Conservation (phyloP, 2,113 vertebrate species). For the Pollachius pollachius region DNA sequence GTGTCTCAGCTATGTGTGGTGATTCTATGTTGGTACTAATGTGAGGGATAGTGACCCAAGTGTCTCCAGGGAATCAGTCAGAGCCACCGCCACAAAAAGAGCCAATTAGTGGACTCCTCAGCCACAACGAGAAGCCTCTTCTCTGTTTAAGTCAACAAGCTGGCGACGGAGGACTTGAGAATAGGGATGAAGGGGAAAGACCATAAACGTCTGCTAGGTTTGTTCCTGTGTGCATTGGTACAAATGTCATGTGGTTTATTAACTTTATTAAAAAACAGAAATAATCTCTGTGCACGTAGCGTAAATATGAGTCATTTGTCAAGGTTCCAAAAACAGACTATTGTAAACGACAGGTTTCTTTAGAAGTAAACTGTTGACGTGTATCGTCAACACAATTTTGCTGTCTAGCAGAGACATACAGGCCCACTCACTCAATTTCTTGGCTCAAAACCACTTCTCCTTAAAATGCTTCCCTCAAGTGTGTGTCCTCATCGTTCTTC, state of each 20-base stretch:
- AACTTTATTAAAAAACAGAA: neutral
- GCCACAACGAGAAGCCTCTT: slow-evolving; percentile 49
- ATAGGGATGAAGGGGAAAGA: slow-evolving; percentile 77
- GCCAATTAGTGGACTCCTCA: slow-evolving; percentile 70
- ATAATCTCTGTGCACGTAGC: neutral
- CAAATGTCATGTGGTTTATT: neutral
- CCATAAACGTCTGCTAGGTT: slow-evolving; percentile 78
- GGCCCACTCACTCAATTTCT: slow-evolving; percentile 26
- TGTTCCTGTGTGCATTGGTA: slow-evolving; percentile 31
- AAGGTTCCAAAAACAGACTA: too few species aligned
- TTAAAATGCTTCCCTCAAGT: slow-evolving; percentile 48
- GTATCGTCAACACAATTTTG: slow-evolving; percentile 23
- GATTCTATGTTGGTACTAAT: slow-evolving; percentile 62
- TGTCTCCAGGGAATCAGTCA: slow-evolving; percentile 75
- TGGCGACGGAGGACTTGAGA: slow-evolving; percentile 73
- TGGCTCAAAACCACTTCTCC: slow-evolving; percentile 39
- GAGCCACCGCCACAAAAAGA: slow-evolving; percentile 72
- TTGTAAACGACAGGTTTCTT: too few species aligned
- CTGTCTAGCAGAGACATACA: slow-evolving; percentile 34
- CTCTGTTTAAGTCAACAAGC: slow-evolving; percentile 39
- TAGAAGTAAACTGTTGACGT: too few species aligned
- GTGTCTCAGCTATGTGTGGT: slow-evolving; percentile 39
- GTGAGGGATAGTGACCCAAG: slow-evolving; percentile 70
- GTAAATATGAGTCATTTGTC: neutral
- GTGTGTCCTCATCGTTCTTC: slow-evolving; percentile 40